phyloP scores from a whole-genome alignment of 2,888 invertebrate species.

The Bhutanitis thaidina region DNA sequence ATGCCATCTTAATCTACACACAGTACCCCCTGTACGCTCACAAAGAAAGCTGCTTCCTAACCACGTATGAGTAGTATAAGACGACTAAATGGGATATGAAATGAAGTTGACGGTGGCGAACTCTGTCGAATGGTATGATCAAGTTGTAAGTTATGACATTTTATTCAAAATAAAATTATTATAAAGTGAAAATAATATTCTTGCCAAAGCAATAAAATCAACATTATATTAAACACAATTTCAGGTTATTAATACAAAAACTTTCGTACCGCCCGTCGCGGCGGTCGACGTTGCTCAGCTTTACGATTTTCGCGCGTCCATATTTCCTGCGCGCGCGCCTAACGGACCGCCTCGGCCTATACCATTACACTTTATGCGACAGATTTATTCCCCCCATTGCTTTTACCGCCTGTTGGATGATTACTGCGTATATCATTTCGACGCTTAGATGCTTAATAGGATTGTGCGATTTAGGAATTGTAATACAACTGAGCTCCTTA shows the following conservation, averaged over 20 bases:
- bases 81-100: too few species aligned
- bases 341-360: slow-evolving; percentile 42
- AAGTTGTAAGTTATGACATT: too few species aligned
- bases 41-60: too few species aligned
- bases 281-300: slow-evolving; percentile 28
- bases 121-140: too few species aligned
- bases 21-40: too few species aligned
- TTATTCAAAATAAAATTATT: too few species aligned
- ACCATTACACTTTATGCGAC: slow-evolving; percentile 40
- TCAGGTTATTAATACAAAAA: slow-evolving; percentile 3
- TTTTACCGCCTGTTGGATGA: slow-evolving; percentile 21
- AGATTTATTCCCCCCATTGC: slow-evolving; percentile 37
- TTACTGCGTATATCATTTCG: slow-evolving; percentile 12
- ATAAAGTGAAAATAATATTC: too few species aligned
- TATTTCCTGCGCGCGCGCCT: slow-evolving; percentile 43
- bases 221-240: background rate
- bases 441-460: slow-evolving; percentile 11
- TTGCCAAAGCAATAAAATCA: too few species aligned
- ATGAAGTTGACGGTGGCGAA: too few species aligned
- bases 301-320: slow-evolving; percentile 65
- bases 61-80: too few species aligned
- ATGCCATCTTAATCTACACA: too few species aligned
- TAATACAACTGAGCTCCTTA: slow-evolving; percentile 9
- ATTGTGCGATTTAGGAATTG: slow-evolving; percentile 4
- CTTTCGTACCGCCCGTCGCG: slow-evolving; percentile 18